A percentile compares a stretch with the other conserved stretches of the same genome.
Evolutionary conservation across 2,113 vertebrate genomes (phyloP).

Genomic region (Sapajus apella): DNA sequence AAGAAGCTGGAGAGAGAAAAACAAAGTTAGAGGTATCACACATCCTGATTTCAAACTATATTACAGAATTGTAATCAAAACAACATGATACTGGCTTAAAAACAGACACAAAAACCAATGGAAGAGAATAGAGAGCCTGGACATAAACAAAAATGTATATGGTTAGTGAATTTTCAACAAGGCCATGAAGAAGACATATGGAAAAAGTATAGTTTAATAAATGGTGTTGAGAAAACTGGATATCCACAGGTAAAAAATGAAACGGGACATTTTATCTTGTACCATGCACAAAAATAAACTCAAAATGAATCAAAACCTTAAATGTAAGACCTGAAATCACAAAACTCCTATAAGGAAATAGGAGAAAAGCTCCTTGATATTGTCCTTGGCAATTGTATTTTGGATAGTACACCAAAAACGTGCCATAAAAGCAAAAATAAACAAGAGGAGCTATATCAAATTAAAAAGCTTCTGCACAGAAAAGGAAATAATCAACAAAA

Average conservation of each 20-base stretch:
- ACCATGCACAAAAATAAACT: background rate
- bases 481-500: background rate
- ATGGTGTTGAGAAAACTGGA: background rate
- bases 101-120: background rate
- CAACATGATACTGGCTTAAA: background rate
- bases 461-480: background rate
- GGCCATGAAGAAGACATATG: background rate
- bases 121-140: background rate
- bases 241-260: background rate
- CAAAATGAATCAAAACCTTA: background rate
- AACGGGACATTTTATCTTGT: background rate
- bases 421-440: background rate
- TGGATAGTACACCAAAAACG: background rate
- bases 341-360: background rate
- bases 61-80: background rate
- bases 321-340: background rate
- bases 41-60: background rate
- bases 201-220: background rate
- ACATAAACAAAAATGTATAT: background rate
- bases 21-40: background rate
- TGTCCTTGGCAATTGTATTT: background rate
- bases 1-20: background rate
- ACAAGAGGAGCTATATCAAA: background rate
- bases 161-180: background rate
- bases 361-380: background rate